phyloP scores from a whole-genome alignment of 37 sponge, comb jelly and placozoan species.

The Agelas oroides region DNA sequence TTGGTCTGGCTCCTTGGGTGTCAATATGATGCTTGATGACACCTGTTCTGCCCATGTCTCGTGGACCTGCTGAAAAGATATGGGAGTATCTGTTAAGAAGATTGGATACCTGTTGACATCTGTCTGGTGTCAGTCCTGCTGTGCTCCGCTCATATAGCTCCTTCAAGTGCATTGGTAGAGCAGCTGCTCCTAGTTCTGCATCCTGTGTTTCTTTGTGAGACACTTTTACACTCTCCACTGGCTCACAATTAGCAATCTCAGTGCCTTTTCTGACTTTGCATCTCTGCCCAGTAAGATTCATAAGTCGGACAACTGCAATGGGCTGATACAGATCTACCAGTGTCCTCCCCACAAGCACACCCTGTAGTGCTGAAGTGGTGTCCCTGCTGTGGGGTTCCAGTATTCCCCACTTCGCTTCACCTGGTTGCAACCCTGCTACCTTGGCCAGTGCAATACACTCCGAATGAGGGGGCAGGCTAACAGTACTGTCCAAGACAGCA shows the following conservation, averaged over 20 bases:
- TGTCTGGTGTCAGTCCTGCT: background rate
- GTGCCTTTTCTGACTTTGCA: background rate
- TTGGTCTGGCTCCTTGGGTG: constrained; percentile 44
- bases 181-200: no score
- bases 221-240: background rate
- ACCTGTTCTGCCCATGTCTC: constrained; percentile 32
- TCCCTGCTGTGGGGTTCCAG: background rate
- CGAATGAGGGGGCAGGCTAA: background rate
- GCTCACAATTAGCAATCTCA: constrained; percentile 10
- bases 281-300: background rate
- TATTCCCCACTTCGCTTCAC: background rate
- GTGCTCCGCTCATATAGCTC: constrained; percentile 6
- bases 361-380: background rate
- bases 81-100: background rate
- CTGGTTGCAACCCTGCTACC: background rate
- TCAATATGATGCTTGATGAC: constrained; percentile 42
- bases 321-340: constrained; percentile 11
- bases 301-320: constrained; percentile 3
- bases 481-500: background rate
- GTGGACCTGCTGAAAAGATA: constrained; percentile 16
- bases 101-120: background rate
- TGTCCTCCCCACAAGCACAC: no score
- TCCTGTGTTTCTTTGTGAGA: no score
- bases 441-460: background rate
- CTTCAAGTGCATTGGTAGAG: constrained; percentile 10